A percentile compares a stretch with the other conserved stretches of the same genome.
Conservation (phyloP, 2,797 vertebrate species). For the Zalophus californianus region DNA sequence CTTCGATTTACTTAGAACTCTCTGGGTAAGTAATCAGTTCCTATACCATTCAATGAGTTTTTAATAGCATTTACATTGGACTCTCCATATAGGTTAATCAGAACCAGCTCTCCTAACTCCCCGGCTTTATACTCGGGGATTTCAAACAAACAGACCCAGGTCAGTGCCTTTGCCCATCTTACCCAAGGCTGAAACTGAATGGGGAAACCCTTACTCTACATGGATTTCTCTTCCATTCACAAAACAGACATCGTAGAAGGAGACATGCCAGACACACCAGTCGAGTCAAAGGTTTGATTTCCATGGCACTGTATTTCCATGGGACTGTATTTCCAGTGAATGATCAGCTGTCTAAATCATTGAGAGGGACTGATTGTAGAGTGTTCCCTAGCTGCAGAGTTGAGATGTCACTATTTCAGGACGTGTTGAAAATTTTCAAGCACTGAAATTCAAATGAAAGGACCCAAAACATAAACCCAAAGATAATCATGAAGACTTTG, state of each 20-base stretch:
- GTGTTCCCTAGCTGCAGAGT: background rate
- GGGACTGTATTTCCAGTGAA: background rate
- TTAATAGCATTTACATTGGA: conserved; percentile 81
- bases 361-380: background rate
- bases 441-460: background rate
- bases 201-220: accelerated
- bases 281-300: background rate
- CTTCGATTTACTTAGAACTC: conserved; percentile 83
- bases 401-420: background rate
- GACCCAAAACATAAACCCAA: background rate
- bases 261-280: background rate
- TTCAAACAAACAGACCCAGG: background rate
- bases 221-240: background rate
- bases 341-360: background rate
- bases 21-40: conserved; percentile 84
- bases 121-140: background rate
- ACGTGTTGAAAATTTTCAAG: background rate
- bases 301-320: background rate
- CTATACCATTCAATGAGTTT: conserved; percentile 81
- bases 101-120: conserved; percentile 54
- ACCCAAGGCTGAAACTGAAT: background rate
- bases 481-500: background rate
- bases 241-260: background rate
- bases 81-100: conserved; percentile 75
- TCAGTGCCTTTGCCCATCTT: background rate